Evolutionary conservation across 2,888 invertebrate genomes (phyloP), one percentile per base, ranked within the genome.

Genomic region (Gisinianus flammeolus): DNA sequence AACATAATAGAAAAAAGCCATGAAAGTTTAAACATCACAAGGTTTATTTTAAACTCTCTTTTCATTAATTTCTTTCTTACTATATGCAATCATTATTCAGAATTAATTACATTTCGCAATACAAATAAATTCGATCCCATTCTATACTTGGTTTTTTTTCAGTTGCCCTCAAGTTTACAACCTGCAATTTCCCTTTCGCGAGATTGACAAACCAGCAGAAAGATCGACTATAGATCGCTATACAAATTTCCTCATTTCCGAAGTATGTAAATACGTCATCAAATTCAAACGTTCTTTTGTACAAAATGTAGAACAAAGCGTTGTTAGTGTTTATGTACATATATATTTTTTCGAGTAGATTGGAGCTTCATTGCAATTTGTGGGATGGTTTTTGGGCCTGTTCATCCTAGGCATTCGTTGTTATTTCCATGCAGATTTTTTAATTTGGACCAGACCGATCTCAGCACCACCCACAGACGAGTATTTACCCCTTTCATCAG

Each of bases 341-440:
- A 44, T 12, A 44, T 44, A 44, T 44, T 44, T 44, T 68, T 68
- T 33, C n/a, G 8, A 3, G 8, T 24, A 70, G 62, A 62, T 73
- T 26, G 73, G 73, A 24, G 24, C 73, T 10, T 73, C 73, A 1
- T 10, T 73, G n/a, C 73, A 73, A 62, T 73, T 73, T 35, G 58
- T 62, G 8, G 73, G 73, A n/a, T 73, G 73, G 73, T 73, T 73
- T 33, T 24, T 73, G 8, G 31, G 33, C 8, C 24, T 73, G 10
- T 62, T 62, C 22, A 73, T 73, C 6, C 31, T 73, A 8, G 3
- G 56, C 6, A 35, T 62, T 24, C 58, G 73, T 28, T 73, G 73
- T 35, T 56, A 19, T 4, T n/a, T 56, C 4, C 56, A 56, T 16
- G 73, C 56, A 26, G 73, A 73, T 62, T 67, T 67, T 67, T 12